These are phyloP conservation scores for Lepas anatifera DNA, from an alignment of 2,888 invertebrate genomes.

Conservation along the genomic window DNA sequence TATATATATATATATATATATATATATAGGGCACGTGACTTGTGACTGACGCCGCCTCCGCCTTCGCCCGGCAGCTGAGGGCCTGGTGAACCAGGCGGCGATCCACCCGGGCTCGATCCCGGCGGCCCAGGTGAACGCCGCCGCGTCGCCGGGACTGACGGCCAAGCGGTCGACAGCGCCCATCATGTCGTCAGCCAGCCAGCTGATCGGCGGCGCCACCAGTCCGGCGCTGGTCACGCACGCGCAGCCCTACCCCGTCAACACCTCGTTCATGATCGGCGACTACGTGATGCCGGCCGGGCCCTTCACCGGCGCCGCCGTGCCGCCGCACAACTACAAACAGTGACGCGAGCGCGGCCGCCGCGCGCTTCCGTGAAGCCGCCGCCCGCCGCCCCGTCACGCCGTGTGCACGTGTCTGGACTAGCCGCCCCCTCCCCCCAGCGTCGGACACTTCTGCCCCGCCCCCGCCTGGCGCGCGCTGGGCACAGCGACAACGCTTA, in stretches of 20 bases:
- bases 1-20: no score
- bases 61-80: neutral
- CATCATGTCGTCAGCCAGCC: slow-evolving; percentile 48
- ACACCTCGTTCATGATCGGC: slow-evolving; percentile 49
- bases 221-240: slow-evolving; percentile 52
- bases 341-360: neutral
- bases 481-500: no score
- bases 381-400: no score
- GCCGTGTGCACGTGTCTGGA: neutral
- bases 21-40: no score
- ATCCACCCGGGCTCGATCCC: slow-evolving; percentile 51
- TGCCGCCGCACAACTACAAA: neutral
- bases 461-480: neutral
- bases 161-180: slow-evolving; percentile 35
- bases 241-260: slow-evolving; percentile 6
- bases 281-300: slow-evolving; percentile 52
- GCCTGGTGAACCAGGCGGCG: slow-evolving; percentile 42
- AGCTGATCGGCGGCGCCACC: slow-evolving; percentile 55
- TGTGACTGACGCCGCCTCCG: neutral
- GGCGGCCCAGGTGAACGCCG: slow-evolving; percentile 47
- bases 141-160: slow-evolving; percentile 30
- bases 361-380: slow-evolving; percentile 3
- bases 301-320: neutral
- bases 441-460: neutral
- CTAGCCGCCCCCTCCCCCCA: neutral